Evolutionary conservation across 2,113 vertebrate species (phyloP), one percentile per base, ranked within the genome.

Genomic region (Macroglossus sobrinus): DNA sequence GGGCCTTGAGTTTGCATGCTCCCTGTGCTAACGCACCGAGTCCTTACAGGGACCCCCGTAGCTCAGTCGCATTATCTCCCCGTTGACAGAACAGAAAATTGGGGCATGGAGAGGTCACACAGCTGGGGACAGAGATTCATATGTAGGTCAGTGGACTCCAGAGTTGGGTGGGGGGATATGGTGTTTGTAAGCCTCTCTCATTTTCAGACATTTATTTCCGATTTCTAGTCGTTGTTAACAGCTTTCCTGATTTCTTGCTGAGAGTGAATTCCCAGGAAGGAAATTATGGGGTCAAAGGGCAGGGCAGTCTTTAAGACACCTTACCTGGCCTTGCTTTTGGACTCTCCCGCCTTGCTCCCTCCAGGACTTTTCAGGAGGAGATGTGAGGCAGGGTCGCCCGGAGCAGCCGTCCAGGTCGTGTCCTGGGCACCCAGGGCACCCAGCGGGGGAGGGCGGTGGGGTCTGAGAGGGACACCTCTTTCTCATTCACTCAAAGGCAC

Each of bases 201-300:
- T 12, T 82, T 59, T 22, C 57, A 35, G 76, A 30, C 9, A 0
- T 50, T 61, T 55, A 24, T 75, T 86, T 95, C 72, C 55, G 4
- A 35, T 91, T 85, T 47, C 88, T 50, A 35, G 78, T 69, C 30
- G 40, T n/a, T 61, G 24, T 28, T 28, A 61, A 93, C 24, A 50
- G 50, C 55, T 72, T 68, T 13, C 5, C 85, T 97, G 91, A 96
- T 93, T 93, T 87, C 80, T 63, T 90, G 94, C 93, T 88, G 13
- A 59, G 93, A 76, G 92, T 78, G 26, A 91, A 82, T 87, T 97
- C 84, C 63, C 91, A 19, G 57, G 57, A 38, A 92, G 57, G 59
- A 93, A 92, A 93, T 93, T 78, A 55, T 1, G 0, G 66, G 87
- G 96, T 94, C 89, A 76, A n/a, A 95, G 92, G 93, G 79, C 88